A percentile compares a stretch with the other conserved stretches of the same genome.
These are phyloP conservation scores for Schlechtendalia chinensis DNA, from an alignment of 1,140 invertebrate species.

Conservation along the genomic window DNA sequence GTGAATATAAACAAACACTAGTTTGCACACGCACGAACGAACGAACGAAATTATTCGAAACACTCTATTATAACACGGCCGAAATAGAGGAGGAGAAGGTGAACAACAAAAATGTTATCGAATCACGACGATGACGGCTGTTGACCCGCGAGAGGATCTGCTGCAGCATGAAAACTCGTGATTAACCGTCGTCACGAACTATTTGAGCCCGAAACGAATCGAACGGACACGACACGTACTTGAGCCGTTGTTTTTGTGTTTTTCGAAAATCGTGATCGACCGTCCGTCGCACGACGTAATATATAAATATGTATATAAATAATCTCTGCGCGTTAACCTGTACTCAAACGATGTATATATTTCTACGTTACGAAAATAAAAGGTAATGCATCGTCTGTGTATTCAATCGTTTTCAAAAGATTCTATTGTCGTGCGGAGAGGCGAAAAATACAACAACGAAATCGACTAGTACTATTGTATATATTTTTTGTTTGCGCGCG, in stretches of 20 bases:
- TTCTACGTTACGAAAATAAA: conserved; percentile 5
- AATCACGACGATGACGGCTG: no score
- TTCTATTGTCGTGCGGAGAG: background rate
- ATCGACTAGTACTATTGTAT: no score
- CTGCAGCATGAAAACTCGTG: conserved; percentile 40
- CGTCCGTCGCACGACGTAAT: background rate
- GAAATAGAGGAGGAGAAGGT: no score
- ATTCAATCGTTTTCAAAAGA: background rate
- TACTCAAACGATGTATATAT: background rate
- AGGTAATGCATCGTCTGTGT: background rate
- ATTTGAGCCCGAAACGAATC: background rate
- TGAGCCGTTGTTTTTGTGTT: background rate
- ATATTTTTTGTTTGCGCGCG: background rate
- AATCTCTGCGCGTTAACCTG: background rate
- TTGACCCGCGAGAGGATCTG: no score
- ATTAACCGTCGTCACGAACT: conserved; percentile 19
- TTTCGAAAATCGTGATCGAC: conserved; percentile 36
- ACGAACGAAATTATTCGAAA: no score
- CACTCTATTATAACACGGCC: no score
- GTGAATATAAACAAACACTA: no score
- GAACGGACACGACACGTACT: background rate
- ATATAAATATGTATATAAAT: background rate
- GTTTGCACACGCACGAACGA: no score
- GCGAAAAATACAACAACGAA: background rate
- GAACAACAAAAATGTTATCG: no score